Conservation (phyloP, 1,140 invertebrate genomes). For the Hyphantria cunea region DNA sequence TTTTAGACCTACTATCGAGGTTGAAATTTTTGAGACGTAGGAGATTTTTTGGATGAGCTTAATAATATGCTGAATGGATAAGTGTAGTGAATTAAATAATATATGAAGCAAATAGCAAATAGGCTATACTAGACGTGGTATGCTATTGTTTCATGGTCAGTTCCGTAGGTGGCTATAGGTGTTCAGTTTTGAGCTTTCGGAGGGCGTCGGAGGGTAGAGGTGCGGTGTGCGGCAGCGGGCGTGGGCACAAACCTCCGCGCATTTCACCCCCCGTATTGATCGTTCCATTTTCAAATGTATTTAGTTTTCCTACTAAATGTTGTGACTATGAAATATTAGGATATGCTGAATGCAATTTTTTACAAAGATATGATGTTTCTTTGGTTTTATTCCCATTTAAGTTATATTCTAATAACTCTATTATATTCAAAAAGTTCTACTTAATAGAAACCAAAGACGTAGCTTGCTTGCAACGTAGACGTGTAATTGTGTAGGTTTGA, state of each 20-base stretch:
- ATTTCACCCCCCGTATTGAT: constrained; percentile 68
- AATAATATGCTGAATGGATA: too few relatives aligned
- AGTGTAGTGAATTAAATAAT: too few relatives aligned
- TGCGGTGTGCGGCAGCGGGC: constrained; percentile 46
- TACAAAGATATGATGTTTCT: too few relatives aligned
- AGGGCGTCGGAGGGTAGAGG: constrained; percentile 23
- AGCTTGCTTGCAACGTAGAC: too few relatives aligned
- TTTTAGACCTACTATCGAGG: neutral
- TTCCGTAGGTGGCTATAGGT: constrained; percentile 58
- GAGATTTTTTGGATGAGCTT: neutral
- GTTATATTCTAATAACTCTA: too few relatives aligned
- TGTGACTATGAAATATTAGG: constrained; percentile 48
- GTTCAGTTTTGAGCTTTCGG: constrained; percentile 48
- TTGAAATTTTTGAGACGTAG: neutral
- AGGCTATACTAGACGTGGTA: constrained; percentile 33
- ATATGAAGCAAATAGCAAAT: too few relatives aligned
- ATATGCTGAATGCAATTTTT: constrained; percentile 2
- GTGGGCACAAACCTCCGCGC: constrained; percentile 62
- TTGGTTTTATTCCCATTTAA: too few relatives aligned
- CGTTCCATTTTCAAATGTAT: constrained; percentile 63
- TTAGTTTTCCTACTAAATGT: constrained; percentile 52
- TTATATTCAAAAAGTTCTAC: too few relatives aligned
- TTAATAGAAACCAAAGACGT: too few relatives aligned
- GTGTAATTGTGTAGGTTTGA: too few relatives aligned
- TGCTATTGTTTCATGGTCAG: constrained; percentile 47